Evolutionary conservation across 1,140 invertebrate species (phyloP), one percentile per base, ranked within the genome.

Genomic region (Babylonia areolata): DNA sequence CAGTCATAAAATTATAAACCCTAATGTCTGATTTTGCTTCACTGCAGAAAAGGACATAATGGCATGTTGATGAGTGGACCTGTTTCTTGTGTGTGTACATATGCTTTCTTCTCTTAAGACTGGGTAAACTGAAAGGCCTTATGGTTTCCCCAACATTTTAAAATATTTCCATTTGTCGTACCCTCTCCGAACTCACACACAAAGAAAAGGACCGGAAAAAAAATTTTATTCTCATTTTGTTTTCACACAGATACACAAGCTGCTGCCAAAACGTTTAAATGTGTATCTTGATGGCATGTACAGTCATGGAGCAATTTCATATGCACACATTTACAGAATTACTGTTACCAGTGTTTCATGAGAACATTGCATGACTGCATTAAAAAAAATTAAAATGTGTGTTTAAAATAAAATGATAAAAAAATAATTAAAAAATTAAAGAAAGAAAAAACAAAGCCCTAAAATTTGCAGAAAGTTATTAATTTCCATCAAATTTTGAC

Each of bases 401-500:
- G n/a, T 6, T 23, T 5, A 80, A n/a, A 80, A 80, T 9, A 79
- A 79, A 40, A n/a, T 40, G 12, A 3, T 37, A 28, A 42, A 11
- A 79, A 28, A n/a, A 42, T 20, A 28, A 42, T 33, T 23, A 42
- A 79, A 79, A 79, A 39, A 39, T 0, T 9, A 77, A 3, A 77
- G 15, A 77, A 42, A 79, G 42, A n/a, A 79, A 42, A 40, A 40
- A 20, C 11, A 46, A 42, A 20, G 2, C 78, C 58, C 23, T 39
- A 82, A 33, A 42, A 58, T 69, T 46, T 84, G 23, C n/a, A 40
- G 35, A 84, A 64, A 84, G 39, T 37, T 84, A 28, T 84, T 46
- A 84, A 28, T 82, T 84, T 69, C 82, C 73, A 75, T 69, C 73
- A 84, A 84, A 64, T 71, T 84, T 84, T 73, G 64, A 73, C 37